Evolutionary conservation across 2,113 vertebrate genomes (phyloP).

Genomic region (Nesoenas mayeri): DNA sequence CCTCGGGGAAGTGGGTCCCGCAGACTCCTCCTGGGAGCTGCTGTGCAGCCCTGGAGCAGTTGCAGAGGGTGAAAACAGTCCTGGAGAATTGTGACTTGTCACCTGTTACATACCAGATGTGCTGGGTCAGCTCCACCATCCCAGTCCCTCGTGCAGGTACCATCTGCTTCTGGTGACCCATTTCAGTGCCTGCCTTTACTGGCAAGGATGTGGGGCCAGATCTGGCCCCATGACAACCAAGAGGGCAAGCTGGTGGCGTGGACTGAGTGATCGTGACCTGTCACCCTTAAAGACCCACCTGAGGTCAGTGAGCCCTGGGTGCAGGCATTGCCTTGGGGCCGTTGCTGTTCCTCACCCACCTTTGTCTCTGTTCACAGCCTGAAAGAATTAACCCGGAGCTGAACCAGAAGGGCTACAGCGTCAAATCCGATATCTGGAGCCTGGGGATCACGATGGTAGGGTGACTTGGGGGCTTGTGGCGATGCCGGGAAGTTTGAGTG

Average conservation of each 20-base stretch:
- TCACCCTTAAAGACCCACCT: not conserved
- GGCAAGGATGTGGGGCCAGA: not conserved
- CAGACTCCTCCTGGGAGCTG: not conserved
- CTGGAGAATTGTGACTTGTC: not conserved
- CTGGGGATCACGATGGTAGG: slow-evolving; percentile 95
- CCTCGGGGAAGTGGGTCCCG: not conserved
- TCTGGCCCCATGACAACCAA: not conserved
- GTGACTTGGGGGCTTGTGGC: not conserved
- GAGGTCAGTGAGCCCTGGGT: not conserved
- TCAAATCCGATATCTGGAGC: slow-evolving; percentile 98
- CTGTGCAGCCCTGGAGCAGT: not conserved
- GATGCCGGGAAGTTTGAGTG: not conserved
- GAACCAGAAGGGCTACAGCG: slow-evolving; percentile 96
- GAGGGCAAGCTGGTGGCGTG: not conserved
- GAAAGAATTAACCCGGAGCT: slow-evolving; percentile 97
- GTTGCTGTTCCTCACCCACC: not conserved
- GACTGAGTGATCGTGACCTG: not conserved
- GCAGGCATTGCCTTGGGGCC: accelerated
- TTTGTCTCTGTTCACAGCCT: slow-evolving; percentile 77
- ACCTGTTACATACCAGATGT: not conserved
- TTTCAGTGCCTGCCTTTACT: not conserved
- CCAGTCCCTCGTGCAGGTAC: not conserved
- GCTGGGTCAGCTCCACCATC: not conserved
- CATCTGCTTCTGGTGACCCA: not conserved
- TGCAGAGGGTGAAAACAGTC: not conserved